Evolutionary conservation across 2,113 vertebrate species (phyloP).

Genomic region (Tichodroma muraria): DNA sequence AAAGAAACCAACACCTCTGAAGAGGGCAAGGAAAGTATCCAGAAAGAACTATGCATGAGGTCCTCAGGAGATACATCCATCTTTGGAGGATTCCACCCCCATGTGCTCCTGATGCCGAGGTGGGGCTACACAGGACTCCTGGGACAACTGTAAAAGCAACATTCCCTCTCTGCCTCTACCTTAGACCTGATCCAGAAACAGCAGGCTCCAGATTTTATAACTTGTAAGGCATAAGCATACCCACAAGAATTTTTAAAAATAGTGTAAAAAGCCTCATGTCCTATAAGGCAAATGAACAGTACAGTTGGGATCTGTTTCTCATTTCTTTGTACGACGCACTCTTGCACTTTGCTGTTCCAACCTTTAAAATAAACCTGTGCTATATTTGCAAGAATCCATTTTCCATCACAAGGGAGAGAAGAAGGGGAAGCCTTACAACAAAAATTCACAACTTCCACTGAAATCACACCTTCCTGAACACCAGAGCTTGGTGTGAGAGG

Average conservation of each 20-base stretch:
- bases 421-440: not conserved
- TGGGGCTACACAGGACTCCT: too few relatives aligned
- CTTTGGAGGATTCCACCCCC: not conserved
- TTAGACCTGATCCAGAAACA: not conserved
- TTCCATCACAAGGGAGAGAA: not conserved
- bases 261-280: not conserved
- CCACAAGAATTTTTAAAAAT: not conserved
- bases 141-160: not conserved
- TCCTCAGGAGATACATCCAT: not conserved
- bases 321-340: not conserved
- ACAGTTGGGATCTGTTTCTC: not conserved
- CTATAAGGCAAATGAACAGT: not conserved
- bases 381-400: not conserved
- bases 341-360: not conserved
- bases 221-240: not conserved
- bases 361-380: not conserved
- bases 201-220: not conserved
- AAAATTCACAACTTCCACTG: not conserved
- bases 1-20: not conserved
- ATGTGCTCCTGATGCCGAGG: not conserved
- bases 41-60: accelerated
- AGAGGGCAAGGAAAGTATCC: not conserved
- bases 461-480: not conserved
- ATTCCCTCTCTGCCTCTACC: not conserved
- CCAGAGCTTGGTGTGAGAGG: not conserved